Percentiles rank a stretch among this genome's conserved stretches.
Evolutionary conservation across 2,113 vertebrate genomes (phyloP).

Genomic region (Coreoperca whiteheadi): DNA sequence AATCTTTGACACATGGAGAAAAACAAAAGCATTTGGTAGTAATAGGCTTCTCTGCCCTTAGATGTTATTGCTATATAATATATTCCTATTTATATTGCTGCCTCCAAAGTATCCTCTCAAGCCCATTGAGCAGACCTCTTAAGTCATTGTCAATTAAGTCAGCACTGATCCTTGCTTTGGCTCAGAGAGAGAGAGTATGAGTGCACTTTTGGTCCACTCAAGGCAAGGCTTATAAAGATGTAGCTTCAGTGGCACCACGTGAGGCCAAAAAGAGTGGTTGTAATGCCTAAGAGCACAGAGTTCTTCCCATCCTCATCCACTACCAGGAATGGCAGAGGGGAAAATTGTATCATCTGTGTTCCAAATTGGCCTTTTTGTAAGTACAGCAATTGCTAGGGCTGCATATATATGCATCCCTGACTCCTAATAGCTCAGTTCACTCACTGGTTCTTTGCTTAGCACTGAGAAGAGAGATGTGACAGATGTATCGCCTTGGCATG

Average conservation of each 20-base stretch:
- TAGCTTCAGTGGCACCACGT: conserved; percentile 31
- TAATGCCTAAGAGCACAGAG: conserved; percentile 13
- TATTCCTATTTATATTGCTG: conserved; percentile 16
- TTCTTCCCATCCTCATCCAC: background rate
- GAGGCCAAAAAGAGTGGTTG: conserved; percentile 6
- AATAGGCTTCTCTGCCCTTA: background rate
- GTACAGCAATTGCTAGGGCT: background rate
- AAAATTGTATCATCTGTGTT: conserved; percentile 15
- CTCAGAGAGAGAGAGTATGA: conserved; percentile 17
- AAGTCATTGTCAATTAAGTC: conserved; percentile 60
- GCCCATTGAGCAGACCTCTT: conserved; percentile 45
- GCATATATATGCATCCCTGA: background rate
- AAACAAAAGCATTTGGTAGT: background rate
- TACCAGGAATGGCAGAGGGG: background rate
- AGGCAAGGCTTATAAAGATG: conserved; percentile 17
- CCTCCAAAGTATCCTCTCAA: conserved; percentile 32
- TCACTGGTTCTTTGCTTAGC: background rate
- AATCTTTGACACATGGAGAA: background rate
- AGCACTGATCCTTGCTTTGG: conserved; percentile 39
- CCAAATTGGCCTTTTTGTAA: conserved; percentile 3
- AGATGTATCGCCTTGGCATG: conserved; percentile 19
- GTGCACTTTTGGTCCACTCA: conserved; percentile 40
- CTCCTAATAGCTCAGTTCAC: background rate
- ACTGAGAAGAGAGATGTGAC: conserved; percentile 17
- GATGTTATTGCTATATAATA: background rate